Conservation (phyloP, 1,140 invertebrate species). For the Littorina saxatilis region DNA sequence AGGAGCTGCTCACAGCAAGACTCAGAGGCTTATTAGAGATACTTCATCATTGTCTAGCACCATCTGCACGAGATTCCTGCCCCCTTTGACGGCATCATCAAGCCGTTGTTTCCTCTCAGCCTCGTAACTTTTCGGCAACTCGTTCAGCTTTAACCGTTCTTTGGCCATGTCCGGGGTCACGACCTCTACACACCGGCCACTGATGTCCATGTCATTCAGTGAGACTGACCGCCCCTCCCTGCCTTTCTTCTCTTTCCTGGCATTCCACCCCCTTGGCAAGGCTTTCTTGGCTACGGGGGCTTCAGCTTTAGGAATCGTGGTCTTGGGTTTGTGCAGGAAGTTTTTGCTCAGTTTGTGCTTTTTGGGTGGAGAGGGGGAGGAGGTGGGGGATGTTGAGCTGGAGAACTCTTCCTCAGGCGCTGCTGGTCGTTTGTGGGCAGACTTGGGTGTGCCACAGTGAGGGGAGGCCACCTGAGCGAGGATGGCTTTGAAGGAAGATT, state of each 20-base stretch:
- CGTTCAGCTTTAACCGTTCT: not conserved
- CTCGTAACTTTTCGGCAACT: not conserved
- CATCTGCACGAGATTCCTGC: not conserved
- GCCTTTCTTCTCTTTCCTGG: too few relatives aligned
- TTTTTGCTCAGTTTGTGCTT: not conserved
- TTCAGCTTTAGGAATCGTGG: too few relatives aligned
- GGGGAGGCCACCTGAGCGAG: not conserved
- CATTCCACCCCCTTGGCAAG: too few relatives aligned
- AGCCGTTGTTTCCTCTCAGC: not conserved
- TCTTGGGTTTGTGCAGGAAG: not conserved
- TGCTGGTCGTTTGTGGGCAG: not conserved
- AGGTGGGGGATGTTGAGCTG: too few relatives aligned
- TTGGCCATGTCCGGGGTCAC: not conserved
- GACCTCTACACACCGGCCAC: not conserved
- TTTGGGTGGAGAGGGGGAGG: not conserved
- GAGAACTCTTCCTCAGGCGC: too few relatives aligned
- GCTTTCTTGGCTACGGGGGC: too few relatives aligned
- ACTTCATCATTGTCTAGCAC: not conserved
- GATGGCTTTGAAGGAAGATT: slow-evolving; percentile 6
- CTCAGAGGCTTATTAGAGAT: not conserved
- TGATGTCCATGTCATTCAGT: not conserved
- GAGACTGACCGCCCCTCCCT: not conserved
- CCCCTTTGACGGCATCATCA: not conserved
- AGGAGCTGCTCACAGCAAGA: too few relatives aligned
- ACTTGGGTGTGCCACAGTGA: not conserved